Conservation (phyloP, 2,113 vertebrate species). For the Periophthalmodon schlosseri region DNA sequence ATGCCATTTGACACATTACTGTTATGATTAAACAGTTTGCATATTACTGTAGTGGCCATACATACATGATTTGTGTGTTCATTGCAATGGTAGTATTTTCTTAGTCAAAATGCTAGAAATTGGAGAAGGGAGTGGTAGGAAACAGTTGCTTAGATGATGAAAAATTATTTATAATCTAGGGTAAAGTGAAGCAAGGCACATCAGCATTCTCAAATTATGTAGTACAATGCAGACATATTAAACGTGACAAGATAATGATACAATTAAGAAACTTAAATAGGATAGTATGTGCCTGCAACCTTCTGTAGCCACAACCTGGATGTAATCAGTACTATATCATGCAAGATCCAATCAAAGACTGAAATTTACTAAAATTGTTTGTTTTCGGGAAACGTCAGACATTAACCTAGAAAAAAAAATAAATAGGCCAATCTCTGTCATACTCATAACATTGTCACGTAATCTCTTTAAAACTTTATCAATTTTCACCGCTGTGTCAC, state of each 20-base stretch:
- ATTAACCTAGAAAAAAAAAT: neutral
- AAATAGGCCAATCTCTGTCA: neutral
- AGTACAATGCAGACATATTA: neutral
- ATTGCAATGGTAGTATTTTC: neutral
- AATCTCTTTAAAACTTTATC: neutral
- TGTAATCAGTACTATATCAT: neutral
- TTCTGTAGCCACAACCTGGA: neutral
- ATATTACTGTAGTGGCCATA: neutral
- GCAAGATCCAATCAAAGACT: neutral
- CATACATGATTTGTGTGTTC: neutral
- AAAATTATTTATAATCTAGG: too few relatives aligned
- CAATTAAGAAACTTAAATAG: neutral
- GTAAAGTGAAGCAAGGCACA: neutral
- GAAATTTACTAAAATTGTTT: too few relatives aligned
- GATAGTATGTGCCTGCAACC: neutral
- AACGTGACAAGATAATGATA: neutral
- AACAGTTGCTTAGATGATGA: neutral
- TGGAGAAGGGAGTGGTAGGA: neutral
- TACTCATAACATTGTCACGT: neutral
- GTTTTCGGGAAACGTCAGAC: neutral
- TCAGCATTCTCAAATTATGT: neutral
- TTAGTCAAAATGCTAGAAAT: neutral
- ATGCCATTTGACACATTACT: too few relatives aligned
- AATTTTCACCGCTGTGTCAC: slow-evolving; percentile 1
- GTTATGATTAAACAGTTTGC: neutral